phyloP scores from a whole-genome alignment of 2,113 vertebrate genomes.

The Varanus salvator region DNA sequence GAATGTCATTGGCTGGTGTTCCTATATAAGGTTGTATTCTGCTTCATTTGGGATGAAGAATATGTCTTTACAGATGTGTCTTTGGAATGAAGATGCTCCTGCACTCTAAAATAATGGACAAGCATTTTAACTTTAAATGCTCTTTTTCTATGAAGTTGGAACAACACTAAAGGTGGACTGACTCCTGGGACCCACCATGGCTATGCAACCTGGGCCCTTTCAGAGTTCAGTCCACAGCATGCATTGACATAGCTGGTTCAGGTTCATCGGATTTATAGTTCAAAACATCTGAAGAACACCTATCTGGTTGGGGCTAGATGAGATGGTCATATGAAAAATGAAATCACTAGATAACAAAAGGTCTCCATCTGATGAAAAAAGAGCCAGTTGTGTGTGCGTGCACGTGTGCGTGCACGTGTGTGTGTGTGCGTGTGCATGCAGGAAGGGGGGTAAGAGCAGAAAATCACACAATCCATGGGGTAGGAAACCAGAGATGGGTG shows the following conservation, averaged over 20 bases:
- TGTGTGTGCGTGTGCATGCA: too few species aligned
- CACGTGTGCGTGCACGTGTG: too few species aligned
- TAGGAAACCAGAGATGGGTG: background rate
- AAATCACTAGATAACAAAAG: background rate
- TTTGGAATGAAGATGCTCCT: background rate
- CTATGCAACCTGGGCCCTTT: too few species aligned
- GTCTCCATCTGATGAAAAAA: background rate
- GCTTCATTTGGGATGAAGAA: too few species aligned
- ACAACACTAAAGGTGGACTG: background rate
- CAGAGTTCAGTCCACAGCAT: too few species aligned
- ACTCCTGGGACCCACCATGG: background rate
- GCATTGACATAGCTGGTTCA: too few species aligned
- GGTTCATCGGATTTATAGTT: too few species aligned
- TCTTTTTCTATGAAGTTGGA: background rate
- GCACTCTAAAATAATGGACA: background rate
- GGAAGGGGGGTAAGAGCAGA: background rate
- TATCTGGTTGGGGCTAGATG: background rate
- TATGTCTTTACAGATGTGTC: background rate
- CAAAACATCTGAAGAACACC: too few species aligned
- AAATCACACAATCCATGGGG: background rate
- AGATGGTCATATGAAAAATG: background rate
- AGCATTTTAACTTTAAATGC: background rate
- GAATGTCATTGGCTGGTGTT: background rate
- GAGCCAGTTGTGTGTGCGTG: too few species aligned
- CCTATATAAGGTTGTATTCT: background rate